A percentile compares a stretch with the other conserved stretches of the same genome.
Conservation (phyloP, 92 coral and sea anemone species). For the Actinostola sp. region DNA sequence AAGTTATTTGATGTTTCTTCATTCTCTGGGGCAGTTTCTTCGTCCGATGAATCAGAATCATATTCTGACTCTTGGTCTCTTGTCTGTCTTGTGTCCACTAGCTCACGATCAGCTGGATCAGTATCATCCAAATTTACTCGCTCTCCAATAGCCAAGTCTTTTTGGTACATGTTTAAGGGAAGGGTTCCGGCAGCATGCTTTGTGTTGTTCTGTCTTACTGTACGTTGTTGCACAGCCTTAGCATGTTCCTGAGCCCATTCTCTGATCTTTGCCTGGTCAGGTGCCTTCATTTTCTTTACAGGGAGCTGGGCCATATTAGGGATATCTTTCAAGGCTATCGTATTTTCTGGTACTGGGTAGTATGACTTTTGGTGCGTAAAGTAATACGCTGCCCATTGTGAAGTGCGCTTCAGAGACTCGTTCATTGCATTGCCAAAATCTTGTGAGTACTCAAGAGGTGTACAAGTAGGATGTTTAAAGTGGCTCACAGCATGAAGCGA, state of each 20-base stretch:
- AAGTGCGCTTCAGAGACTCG: too few species aligned
- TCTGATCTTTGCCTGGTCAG: conserved; percentile 36
- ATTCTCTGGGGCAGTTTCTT: conserved; percentile 26
- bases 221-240: conserved; percentile 54
- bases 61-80: conserved; percentile 49
- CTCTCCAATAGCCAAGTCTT: conserved; percentile 38
- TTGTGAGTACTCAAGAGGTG: too few species aligned
- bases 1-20: not conserved
- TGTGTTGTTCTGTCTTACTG: conserved; percentile 45
- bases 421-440: too few species aligned
- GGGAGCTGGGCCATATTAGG: conserved; percentile 52
- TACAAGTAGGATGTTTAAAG: too few species aligned
- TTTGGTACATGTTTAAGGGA: conserved; percentile 55
- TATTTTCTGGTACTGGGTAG: conserved; percentile 38
- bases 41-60: conserved; percentile 49
- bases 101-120: conserved; percentile 15
- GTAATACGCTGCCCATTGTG: conserved; percentile 38
- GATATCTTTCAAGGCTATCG: conserved; percentile 31
- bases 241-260: conserved; percentile 63
- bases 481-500: too few species aligned
- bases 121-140: conserved; percentile 17
- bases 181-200: conserved; percentile 53
- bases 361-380: conserved; percentile 30
- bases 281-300: conserved; percentile 30
- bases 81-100: too few species aligned